Base-by-base conservation (phyloP, 2,113 vertebrate genomes). In the Caracal caracal region DNA sequence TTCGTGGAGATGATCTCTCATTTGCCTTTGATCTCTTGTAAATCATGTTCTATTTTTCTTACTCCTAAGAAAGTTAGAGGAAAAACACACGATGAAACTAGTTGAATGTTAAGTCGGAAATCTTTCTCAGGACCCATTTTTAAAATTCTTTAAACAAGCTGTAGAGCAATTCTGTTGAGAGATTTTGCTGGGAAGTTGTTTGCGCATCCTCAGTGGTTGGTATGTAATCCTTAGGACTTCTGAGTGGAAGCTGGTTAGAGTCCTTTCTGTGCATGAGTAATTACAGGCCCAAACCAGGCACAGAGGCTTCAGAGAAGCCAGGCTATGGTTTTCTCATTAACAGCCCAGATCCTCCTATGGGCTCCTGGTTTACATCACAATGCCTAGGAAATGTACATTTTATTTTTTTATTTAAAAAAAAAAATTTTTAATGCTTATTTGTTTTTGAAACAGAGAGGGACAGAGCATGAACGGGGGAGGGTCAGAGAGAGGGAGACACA, bases 311-410 rank as follows among this genome's bases (percentile, higher is more conserved):
- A 78, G 47, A 90, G 59, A 94, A 92, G 97, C 71, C 96, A 95
- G 92, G 88, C 94, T 95, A 92, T 95, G 95, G 97, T 97, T 98
- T 98, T 95, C 92, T 97, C 96, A 95, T 82, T 98, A 97, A 97
- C 80, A 96, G 0, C 78, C 85, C 93, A 4, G 37, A 94, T 96
- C 94, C 91, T 81, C 84, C 91, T 82, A 28, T 59, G 90, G 88
- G 61, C 37, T 92, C 30, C 51, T 65, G 71, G 87, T 97, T 93
- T 96, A 70, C 65, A 94, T 96, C 90, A 35, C 92, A 94, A 87
- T 73, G 89, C 95, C 73, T 88, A 95, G 95, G 97, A 97, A 97
- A 97, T 92, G 30, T 40, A 61, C 87, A 88, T 95, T 93, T 97
- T 3, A 0, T 40, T 76, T 91, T 86, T 82, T 68, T 79, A 43